A percentile compares a stretch with the other conserved stretches of the same genome.
These are phyloP conservation scores for Ditula angustiorana DNA, from an alignment of 2,888 invertebrate species.

Conservation along the genomic window DNA sequence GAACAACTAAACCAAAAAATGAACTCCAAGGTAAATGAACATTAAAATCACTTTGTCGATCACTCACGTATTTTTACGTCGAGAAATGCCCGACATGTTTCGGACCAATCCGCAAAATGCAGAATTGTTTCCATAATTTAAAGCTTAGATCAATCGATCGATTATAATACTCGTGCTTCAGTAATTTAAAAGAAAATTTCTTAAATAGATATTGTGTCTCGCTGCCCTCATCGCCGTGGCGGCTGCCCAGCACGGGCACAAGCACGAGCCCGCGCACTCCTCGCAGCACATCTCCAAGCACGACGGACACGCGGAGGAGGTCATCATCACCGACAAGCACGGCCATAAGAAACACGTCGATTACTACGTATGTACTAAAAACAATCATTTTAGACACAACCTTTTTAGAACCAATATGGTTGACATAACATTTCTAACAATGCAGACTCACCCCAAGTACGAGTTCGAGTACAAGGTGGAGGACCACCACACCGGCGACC, in stretches of 20 bases:
- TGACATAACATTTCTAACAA: not conserved
- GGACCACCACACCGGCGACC: conserved; percentile 69
- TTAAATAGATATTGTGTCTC: conserved; percentile 19
- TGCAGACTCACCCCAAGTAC: conserved; percentile 42
- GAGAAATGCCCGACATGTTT: too few relatives aligned
- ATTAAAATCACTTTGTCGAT: too few relatives aligned
- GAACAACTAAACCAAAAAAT: not conserved
- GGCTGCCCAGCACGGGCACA: conserved; percentile 44
- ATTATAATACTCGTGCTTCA: too few relatives aligned
- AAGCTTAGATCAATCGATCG: too few relatives aligned
- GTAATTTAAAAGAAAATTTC: not conserved
- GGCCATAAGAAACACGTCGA: conserved; percentile 32
- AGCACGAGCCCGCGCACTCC: conserved; percentile 52
- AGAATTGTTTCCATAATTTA: too few relatives aligned
- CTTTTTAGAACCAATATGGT: not conserved
- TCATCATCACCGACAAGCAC: conserved; percentile 41
- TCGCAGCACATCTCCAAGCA: conserved; percentile 50
- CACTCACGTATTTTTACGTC: too few relatives aligned
- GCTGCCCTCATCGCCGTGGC: conserved; percentile 14
- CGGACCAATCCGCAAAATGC: too few relatives aligned
- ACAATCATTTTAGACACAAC: not conserved
- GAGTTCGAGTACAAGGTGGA: conserved; percentile 65
- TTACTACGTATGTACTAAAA: conserved; percentile 32
- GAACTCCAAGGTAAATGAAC: not conserved
- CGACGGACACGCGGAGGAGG: conserved; percentile 46